Evolutionary conservation across 1,140 invertebrate genomes (phyloP).

Genomic region (Leptonema lineaticorne): DNA sequence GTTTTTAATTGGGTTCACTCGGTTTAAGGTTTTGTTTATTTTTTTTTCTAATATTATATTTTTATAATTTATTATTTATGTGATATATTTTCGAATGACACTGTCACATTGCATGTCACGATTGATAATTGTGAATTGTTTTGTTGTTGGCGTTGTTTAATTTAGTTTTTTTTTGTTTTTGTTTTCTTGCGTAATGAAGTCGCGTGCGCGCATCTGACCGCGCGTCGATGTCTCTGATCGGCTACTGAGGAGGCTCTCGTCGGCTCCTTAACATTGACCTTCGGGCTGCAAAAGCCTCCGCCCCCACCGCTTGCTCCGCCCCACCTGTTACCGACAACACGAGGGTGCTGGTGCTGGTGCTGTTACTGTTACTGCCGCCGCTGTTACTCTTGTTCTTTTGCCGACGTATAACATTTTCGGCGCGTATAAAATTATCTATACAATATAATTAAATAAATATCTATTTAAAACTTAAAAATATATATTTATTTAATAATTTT

Average conservation of each 20-base stretch:
- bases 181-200: not conserved
- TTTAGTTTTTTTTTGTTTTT: not conserved
- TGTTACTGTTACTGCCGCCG: too few species aligned
- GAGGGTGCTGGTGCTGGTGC: slow-evolving; percentile 10
- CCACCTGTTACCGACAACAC: slow-evolving; percentile 28
- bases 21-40: too few species aligned
- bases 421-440: too few species aligned
- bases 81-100: too few species aligned
- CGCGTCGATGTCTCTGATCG: slow-evolving; percentile 34
- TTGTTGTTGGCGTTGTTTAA: not conserved
- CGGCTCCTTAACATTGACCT: slow-evolving; percentile 43
- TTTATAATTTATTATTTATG: too few species aligned
- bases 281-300: slow-evolving; percentile 19
- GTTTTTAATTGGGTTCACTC: too few species aligned
- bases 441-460: too few species aligned
- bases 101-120: not conserved
- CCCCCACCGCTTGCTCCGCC: slow-evolving; percentile 14
- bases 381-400: slow-evolving; percentile 22
- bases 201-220: slow-evolving; percentile 18
- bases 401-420: not conserved
- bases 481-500: too few species aligned
- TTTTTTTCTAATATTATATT: too few species aligned
- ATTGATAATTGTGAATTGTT: too few species aligned
- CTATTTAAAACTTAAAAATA: too few species aligned
- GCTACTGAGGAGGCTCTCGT: slow-evolving; percentile 33